Base-by-base conservation (phyloP, 1,140 invertebrate species). In the Macrobrachium nipponense region DNA sequence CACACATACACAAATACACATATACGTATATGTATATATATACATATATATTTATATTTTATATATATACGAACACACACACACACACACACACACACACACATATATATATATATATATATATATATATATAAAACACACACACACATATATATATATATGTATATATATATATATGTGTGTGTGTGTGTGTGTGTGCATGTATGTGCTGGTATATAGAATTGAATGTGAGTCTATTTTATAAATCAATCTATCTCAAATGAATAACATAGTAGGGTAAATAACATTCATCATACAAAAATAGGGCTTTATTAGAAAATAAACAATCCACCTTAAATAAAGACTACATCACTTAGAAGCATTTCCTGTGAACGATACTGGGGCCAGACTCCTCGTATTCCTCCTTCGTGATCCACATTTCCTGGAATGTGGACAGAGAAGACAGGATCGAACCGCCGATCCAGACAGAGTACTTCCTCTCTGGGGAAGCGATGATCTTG, bases 381-480 rank as follows among this genome's bases (percentile, higher is more conserved):
- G 82, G 82, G 62, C 93, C 93, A 81, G 92, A 92, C 89, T 94
- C 93, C 88, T 94, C 93, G 90, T 94, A 94, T 89, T 94, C 93
- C 90, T 94, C 92, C 89, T 93, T 93, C 88, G 95, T 96, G 93
- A 98, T 97, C 96, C 96, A 97, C 95, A 96, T 96, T 93, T 96
- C 95, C 91, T 97, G 96, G 96, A 96, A 96, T 92, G 96, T 96
- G 89, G 96, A 96, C 43, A 96, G 92, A 66, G 96, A 96, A 87
- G 96, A 95, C 89, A 96, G 92, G 93, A 96, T 96, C 91, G 95
- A 96, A 89, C 95, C 95, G 91, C 95, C 95, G 94, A 96, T 96
- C 96, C 96, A 97, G 91, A 97, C 96, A 92, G 96, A 97, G 93
- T 97, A 97, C 91, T 97, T 97, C 92, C 96, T 95, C 92, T 97